These are phyloP conservation scores for Dromiciops gliroides DNA, from an alignment of 2,113 vertebrate genomes.

Conservation along the genomic window DNA sequence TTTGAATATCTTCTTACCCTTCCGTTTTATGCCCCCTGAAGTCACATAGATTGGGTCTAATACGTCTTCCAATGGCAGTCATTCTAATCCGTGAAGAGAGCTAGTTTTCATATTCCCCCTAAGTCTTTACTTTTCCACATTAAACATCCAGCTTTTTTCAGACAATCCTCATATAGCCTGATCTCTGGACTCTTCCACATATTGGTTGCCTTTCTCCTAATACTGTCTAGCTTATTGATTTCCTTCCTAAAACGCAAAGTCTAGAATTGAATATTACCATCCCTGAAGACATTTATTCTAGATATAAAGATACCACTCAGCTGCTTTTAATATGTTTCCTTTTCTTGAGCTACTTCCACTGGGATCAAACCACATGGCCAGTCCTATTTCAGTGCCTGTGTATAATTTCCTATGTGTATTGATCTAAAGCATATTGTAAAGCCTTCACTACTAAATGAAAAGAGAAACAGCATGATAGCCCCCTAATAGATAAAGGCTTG, in stretches of 20 bases:
- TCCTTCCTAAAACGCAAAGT: not conserved
- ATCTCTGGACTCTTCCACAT: not conserved
- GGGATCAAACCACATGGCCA: fast-evolving
- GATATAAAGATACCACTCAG: not conserved
- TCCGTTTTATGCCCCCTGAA: not conserved
- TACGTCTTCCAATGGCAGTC: not conserved
- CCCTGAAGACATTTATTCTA: not conserved
- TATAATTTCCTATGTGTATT: not conserved
- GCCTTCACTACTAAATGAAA: not conserved
- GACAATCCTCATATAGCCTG: not conserved
- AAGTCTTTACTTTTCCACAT: not conserved
- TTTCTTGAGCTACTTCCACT: not conserved
- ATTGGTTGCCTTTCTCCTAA: not conserved
- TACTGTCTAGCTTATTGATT: not conserved
- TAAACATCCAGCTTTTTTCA: not conserved
- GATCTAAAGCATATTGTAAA: not conserved
- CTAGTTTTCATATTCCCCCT: not conserved
- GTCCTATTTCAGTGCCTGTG: not conserved
- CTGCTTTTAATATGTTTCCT: not conserved
- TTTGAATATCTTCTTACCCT: not conserved
- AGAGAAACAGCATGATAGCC: too few species aligned
- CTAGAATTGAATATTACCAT: not conserved
- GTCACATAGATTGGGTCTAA: not conserved
- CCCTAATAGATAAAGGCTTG: not conserved
- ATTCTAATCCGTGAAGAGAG: not conserved